Base-by-base conservation (phyloP, 2,797 vertebrate genomes). In the Galaxias olidus region DNA sequence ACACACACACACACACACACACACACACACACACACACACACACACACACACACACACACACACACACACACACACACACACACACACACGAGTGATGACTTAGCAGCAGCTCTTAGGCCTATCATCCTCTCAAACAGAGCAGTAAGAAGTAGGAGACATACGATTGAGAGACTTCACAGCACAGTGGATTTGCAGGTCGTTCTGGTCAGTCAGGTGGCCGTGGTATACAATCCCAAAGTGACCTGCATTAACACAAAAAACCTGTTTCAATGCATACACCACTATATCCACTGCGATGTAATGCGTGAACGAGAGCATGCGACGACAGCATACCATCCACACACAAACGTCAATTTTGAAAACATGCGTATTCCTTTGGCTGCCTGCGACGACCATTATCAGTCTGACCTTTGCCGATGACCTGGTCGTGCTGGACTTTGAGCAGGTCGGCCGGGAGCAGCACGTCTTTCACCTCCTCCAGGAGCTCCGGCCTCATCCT, bases 151-250 rank as follows among this genome's bases (percentile, higher is more conserved):
- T 10, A 18, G 12, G 61, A 49, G 44, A 88, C 96, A 79, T 84
- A 98, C 96, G 92, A 85, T 94, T 95, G 71, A 98, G 71, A 0
- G 95, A 97, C 74, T 98, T 98, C 58, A 98, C 77, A 0, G 96
- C 96, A 1, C 96, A 98, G 80, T 95, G 95, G 61, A 89, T 82
- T 49, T 90, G 87, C 44, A 91, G 89, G 65, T 93, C 87, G 45
- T 91, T 86, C 0, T 91, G 86, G 50, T 96, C 94, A 6, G 15
- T 89, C 61, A 96, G 91, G 64, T 91, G 93, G 58, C 96, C 96
- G 0, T 97, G 96, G 82, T 96, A 98, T 68, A 98, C 96, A 0
- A 93, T 94, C 50, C 96, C 96, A 56, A 98, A 98, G 73, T 98
- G 95, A 12, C 96, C 96, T 98, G 76, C 19, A 65, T 13, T 47